Evolutionary conservation across 2,888 invertebrate genomes (phyloP), one percentile per base, ranked within the genome.

Genomic region (Dryadula phaetusa): DNA sequence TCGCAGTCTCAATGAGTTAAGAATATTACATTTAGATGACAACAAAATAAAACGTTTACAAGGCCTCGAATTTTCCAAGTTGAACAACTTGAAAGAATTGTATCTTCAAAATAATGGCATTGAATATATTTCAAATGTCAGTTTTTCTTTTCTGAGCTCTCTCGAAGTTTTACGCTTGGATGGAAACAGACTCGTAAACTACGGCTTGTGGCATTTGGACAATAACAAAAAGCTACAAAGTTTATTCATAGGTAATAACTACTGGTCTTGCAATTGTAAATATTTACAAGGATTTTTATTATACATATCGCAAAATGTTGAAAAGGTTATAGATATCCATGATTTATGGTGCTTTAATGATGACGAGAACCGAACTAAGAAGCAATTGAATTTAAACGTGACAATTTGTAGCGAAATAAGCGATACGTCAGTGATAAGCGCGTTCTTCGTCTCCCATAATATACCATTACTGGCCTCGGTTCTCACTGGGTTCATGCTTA

Each of bases 181-280:
- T 83, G 97, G 97, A 77, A 98, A 98, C 92, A 95, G 95, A 72
- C 93, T 98, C 80, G 95, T 95, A 66, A 95, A 95, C 72, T 96
- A 97, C 85, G 96, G 96, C 62, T 95, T 98, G 75, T 96, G 96
- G 95, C 95, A 96, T 85, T 93, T 97, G 80, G 94, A 87, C 90
- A 93, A 93, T 88, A 96, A 96, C 86, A 93, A 94, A 70, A 94
- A 95, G 75, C 89, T 97, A 76, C 95, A 94, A 77, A 95, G 96
- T 70, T 87, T 98, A 72, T 95, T 95, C 32, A 93, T 98, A 70
- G 96, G 96, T 47, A 94, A 95, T 77, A 98, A 98, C 84, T 95
- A 94, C 66, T 98, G 98, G 98, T 96, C 96, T 7, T 98, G 98
- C 80, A 95, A 97, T 67, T 98, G 98, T 90, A 96, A 96, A 90